Base-by-base conservation (phyloP, 2,113 vertebrate genomes). In the Scytalopus superciliaris region DNA sequence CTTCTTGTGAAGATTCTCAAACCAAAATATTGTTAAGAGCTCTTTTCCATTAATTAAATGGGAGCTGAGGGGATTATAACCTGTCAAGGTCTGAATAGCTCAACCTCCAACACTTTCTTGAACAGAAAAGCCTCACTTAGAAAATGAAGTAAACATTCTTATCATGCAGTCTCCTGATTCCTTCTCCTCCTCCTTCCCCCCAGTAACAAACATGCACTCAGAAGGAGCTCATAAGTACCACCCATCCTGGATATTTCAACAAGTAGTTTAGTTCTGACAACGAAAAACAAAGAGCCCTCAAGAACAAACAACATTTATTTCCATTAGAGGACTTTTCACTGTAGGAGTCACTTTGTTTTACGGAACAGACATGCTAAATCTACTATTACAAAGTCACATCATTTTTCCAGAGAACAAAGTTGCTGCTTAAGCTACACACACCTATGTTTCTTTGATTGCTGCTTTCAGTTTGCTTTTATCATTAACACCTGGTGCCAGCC, bases 11-110 rank as follows among this genome's bases (percentile, higher is more conserved):
- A 66, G 42, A 56, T 42, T 86, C 79, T 77, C 39, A 86, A 89
- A 77, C 28, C 47, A 63, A 92, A 95, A 88, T 70, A 88, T 30
- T 70, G 56, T 62, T 74, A 10, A 6, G 33, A 81, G 52, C 5
- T 72, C 49, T 90, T 37, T 85, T 52, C 75, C 3, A 11, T 83
- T 85, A 91, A 94, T 85, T 77, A 90, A 80, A 91, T 68, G n/a
- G 55, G 62, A 90, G 62, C 66, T 49, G 45, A 83, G 78, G 69
- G 53, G 35, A 90, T 50, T 10, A 79, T 11, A 95, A 87, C 50
- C 69, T 93, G 68, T 39, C 83, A 84, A 90, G 47, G 52, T 86
- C 69, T 86, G 47, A 94, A 89, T n/a, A 95, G 76, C 39, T 93
- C 79, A 88, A 40, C 72, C 75, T 87, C 50, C 72, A 94, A 31